Evolutionary conservation across 1,140 invertebrate genomes (phyloP).

Genomic region (Pseudobourletiella spinata): DNA sequence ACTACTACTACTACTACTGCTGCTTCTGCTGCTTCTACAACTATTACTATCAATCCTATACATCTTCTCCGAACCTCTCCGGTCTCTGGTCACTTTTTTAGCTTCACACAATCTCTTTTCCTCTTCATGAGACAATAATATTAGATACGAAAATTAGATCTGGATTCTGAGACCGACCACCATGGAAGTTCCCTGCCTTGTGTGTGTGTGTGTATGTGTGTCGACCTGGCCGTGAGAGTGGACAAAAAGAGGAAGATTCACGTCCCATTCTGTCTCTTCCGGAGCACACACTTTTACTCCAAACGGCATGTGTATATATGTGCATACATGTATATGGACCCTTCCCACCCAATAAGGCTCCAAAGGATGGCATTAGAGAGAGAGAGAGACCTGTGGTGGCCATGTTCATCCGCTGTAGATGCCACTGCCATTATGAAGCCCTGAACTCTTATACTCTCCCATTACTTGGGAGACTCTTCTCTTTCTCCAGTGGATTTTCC

Average conservation of each 20-base stretch:
- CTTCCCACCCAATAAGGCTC: background rate
- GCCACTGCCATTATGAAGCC: no score
- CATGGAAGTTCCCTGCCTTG: conserved; percentile 4
- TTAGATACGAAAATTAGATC: conserved; percentile 6
- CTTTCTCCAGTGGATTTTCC: no score
- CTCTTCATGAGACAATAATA: conserved; percentile 8
- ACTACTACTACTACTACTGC: no score
- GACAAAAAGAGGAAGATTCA: no score
- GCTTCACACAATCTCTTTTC: conserved; percentile 9
- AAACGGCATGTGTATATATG: background rate
- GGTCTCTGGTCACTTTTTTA: background rate
- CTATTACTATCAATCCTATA: no score
- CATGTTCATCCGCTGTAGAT: no score
- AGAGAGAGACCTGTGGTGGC: background rate
- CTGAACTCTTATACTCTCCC: no score
- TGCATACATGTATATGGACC: background rate
- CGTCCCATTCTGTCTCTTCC: no score
- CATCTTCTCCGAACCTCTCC: no score
- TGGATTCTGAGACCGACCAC: conserved; percentile 1
- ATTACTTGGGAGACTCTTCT: no score
- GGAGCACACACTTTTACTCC: background rate
- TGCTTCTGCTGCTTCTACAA: no score
- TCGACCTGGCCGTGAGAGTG: background rate
- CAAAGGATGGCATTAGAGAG: background rate
- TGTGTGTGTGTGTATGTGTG: no score